Evolutionary conservation across 2,113 vertebrate species (phyloP).

Genomic region (Ciconia boyciana): DNA sequence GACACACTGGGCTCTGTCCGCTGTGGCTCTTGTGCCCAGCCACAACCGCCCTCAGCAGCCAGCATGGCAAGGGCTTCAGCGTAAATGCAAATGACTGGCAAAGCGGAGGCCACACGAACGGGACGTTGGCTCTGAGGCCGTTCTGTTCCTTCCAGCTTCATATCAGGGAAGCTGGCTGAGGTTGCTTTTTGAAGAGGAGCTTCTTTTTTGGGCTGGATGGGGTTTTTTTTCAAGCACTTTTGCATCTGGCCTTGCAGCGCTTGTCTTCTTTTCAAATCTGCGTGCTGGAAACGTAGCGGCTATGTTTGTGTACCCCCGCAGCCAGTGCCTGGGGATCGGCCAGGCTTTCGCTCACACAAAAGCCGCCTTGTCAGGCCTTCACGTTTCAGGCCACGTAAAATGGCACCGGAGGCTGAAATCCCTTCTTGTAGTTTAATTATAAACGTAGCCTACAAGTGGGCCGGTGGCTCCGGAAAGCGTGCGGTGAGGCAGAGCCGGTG

Average conservation of each 20-base stretch:
- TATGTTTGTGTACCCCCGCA: not conserved
- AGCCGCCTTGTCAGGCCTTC: not conserved
- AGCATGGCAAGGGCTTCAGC: not conserved
- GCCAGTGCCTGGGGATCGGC: not conserved
- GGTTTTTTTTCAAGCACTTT: not conserved
- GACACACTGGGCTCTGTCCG: not conserved
- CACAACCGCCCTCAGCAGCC: accelerated
- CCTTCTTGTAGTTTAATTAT: not conserved
- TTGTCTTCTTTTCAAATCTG: not conserved
- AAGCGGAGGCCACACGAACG: not conserved
- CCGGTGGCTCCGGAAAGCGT: not conserved
- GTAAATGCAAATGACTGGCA: not conserved
- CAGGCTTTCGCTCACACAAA: not conserved
- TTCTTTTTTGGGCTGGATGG: not conserved
- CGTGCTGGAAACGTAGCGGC: not conserved
- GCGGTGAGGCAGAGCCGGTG: not conserved
- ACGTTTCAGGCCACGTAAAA: not conserved
- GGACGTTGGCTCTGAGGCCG: not conserved
- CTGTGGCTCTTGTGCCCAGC: not conserved
- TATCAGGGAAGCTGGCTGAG: not conserved
- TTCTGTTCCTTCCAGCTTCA: not conserved
- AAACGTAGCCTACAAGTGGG: not conserved
- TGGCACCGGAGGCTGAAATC: not conserved
- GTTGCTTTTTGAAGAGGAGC: not conserved
- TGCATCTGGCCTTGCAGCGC: not conserved